Evolutionary conservation across 2,888 invertebrate genomes (phyloP).

Genomic region (Megastigmus dorsalis): DNA sequence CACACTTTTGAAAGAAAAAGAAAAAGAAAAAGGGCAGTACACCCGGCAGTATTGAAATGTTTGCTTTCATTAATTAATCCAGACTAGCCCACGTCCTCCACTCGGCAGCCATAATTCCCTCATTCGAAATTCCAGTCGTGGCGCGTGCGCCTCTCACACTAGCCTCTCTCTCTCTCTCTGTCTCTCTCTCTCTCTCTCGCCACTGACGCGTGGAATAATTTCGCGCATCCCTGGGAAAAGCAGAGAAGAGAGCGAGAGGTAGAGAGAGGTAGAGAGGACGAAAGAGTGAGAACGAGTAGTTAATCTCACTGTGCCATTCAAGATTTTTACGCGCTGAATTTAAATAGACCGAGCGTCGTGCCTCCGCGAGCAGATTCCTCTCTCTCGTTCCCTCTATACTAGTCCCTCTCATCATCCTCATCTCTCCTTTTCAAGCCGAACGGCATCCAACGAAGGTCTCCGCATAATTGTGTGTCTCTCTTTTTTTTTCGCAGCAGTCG

Average conservation of each 20-base stretch:
- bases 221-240: neutral
- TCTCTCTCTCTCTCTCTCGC: too few species aligned
- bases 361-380: neutral
- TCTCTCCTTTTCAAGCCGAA: neutral
- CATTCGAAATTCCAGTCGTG: conserved; percentile 42
- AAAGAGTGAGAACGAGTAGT: too few species aligned
- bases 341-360: conserved; percentile 14
- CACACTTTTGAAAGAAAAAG: too few species aligned
- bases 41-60: conserved; percentile 19
- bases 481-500: neutral
- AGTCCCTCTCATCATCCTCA: neutral
- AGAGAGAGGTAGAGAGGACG: neutral
- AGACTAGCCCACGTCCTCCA: neutral
- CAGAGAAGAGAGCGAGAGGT: neutral
- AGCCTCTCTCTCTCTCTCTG: too few species aligned
- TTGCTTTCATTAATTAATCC: conserved; percentile 41
- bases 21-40: too few species aligned
- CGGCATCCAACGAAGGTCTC: neutral
- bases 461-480: conserved; percentile 27
- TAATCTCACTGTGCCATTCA: conserved; percentile 45
- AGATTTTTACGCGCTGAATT: conserved; percentile 51
- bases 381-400: neutral
- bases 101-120: conserved; percentile 34
- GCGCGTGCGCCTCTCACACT: neutral
- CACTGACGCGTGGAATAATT: conserved; percentile 28